Base-by-base conservation (phyloP, 2,888 invertebrate species). In the Netelia melanura region DNA sequence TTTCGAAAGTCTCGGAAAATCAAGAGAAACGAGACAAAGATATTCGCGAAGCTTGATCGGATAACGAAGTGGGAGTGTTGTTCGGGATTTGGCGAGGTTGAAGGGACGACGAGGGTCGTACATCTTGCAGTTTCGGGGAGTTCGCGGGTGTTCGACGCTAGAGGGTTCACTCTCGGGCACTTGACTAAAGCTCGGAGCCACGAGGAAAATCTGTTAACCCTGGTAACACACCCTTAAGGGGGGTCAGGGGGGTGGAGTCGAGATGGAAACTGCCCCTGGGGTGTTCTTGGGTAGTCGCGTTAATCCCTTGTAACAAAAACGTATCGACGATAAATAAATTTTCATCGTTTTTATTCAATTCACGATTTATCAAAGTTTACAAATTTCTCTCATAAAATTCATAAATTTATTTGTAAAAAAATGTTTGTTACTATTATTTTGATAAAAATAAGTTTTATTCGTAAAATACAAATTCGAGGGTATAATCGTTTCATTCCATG, bases 11-110 rank as follows among this genome's bases (percentile, higher is more conserved):
- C 54, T 54, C 14, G 14, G 84, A 85, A 87, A 86, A 87, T 88
- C 83, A 86, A 85, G 86, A 88, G 78, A 84, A 85, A 87, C 77
- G 85, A 86, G 80, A 17, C 38, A 38, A 62, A 17, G 65, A 10
- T 56, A 23, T 43, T 61, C 21, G 61, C 48, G 48, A 61, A 61
- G 23, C 43, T 76, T n/a, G 52, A 67, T 56, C 67, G 44, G 62
- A 67, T 56, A 56, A 78, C 44, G 25, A n/a, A 74, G 23, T 62
- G 44, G 23, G 0, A n/a, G 61, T 11, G 25, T 64, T 54, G 52
- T n/a, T 25, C 23, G 56, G n/a, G 3, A 44, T 25, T 76, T 71
- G 30, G 11, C 56, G 10, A 21, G 17, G 10, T 61, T 54, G 5
- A 1, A 23, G 65, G 58, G 65, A 44, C 48, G 14, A 67, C 48